phyloP scores from a whole-genome alignment of 92 coral and sea anemone species.

The Porites rus region DNA sequence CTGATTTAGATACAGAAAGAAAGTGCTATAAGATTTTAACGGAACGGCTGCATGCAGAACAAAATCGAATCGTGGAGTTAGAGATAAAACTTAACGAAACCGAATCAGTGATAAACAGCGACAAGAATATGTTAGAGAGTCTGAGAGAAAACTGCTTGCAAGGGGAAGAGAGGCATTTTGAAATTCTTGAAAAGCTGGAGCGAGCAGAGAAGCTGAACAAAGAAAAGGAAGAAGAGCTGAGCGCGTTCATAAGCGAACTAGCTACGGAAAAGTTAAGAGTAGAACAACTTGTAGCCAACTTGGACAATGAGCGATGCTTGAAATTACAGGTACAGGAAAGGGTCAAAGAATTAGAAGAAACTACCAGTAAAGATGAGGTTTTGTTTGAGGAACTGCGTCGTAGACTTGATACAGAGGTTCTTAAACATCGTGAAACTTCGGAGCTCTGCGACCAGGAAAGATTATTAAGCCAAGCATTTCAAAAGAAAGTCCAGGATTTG shows the following conservation, averaged over 20 bases:
- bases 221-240: conserved; percentile 68
- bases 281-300: conserved; percentile 46
- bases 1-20: conserved; percentile 84
- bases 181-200: conserved; percentile 54
- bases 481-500: conserved; percentile 66
- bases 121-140: conserved; percentile 66
- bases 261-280: conserved; percentile 58
- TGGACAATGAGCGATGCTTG: conserved; percentile 58
- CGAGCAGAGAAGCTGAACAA: conserved; percentile 51
- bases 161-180: conserved; percentile 69
- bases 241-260: conserved; percentile 52
- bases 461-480: conserved; percentile 37
- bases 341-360: conserved; percentile 68
- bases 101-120: conserved; percentile 66
- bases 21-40: conserved; percentile 76
- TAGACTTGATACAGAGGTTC: conserved; percentile 61
- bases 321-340: conserved; percentile 63
- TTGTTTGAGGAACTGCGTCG: conserved; percentile 69
- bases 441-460: conserved; percentile 73
- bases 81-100: conserved; percentile 67
- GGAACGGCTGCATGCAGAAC: conserved; percentile 80
- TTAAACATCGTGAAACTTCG: conserved; percentile 64
- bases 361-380: conserved; percentile 54
- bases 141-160: conserved; percentile 56
- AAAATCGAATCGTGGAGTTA: conserved; percentile 63